These are phyloP conservation scores for Halcyon malimbica DNA, from an alignment of 2,113 vertebrate species.

Conservation along the genomic window DNA sequence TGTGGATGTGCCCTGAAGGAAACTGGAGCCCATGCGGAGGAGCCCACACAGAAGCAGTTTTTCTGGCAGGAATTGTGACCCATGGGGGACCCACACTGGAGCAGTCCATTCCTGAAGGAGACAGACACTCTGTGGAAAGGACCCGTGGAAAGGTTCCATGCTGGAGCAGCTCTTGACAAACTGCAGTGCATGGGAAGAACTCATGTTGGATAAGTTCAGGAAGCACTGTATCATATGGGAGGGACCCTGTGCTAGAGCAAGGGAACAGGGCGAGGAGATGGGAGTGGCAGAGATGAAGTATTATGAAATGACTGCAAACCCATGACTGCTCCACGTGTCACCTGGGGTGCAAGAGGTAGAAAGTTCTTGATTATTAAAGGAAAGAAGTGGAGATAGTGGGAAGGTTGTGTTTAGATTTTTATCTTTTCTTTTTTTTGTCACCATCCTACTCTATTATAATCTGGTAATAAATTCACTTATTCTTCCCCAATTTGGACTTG, in stretches of 20 bases:
- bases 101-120: not conserved
- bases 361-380: not conserved
- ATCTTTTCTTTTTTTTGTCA: not conserved
- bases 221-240: not conserved
- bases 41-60: not conserved
- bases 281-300: not conserved
- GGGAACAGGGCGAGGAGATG: not conserved
- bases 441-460: not conserved
- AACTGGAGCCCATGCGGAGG: not conserved
- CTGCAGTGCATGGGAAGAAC: not conserved
- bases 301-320: rapidly evolving
- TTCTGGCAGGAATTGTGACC: not conserved
- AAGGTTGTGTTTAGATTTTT: not conserved
- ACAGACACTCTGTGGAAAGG: rapidly evolving
- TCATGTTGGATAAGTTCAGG: not conserved
- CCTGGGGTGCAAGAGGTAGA: not conserved
- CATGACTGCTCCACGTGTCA: not conserved
- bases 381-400: not conserved
- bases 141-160: too few relatives aligned
- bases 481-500: not conserved
- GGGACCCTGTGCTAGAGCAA: rapidly evolving
- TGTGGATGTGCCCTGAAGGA: not conserved
- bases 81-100: rapidly evolving
- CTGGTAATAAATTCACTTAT: not conserved
- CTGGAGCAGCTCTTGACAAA: not conserved